Conservation (phyloP, 2,888 invertebrate species). For the Diarsia mendica region DNA sequence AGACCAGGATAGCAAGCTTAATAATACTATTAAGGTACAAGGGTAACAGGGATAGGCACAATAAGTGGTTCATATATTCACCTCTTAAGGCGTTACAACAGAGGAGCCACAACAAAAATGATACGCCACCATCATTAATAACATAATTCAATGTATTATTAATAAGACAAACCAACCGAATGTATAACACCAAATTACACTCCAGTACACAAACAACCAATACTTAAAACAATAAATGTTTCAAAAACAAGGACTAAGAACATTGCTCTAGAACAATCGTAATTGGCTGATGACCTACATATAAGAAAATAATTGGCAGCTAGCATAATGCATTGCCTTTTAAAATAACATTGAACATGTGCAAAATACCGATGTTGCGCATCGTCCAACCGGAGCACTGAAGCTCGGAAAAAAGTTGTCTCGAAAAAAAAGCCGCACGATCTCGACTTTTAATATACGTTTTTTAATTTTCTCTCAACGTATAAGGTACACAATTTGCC, state of each 20-base stretch:
- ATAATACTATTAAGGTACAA: neutral
- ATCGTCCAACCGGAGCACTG: slow-evolving; percentile 34
- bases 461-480: slow-evolving; percentile 62
- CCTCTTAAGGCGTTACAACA: neutral
- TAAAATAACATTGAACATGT: slow-evolving; percentile 69
- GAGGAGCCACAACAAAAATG: slow-evolving; percentile 10
- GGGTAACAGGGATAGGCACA: neutral
- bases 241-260: slow-evolving; percentile 32
- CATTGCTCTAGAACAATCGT: slow-evolving; percentile 37
- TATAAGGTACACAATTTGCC: slow-evolving; percentile 71
- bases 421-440: slow-evolving; percentile 48
- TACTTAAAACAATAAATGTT: slow-evolving; percentile 30
- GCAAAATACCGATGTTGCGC: slow-evolving; percentile 70
- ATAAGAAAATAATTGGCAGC: slow-evolving; percentile 63
- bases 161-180: slow-evolving; percentile 36
- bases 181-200: slow-evolving; percentile 34
- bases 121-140: slow-evolving; percentile 10
- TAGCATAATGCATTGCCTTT: slow-evolving; percentile 68
- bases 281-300: slow-evolving; percentile 63
- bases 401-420: slow-evolving; percentile 51
- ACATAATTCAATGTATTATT: slow-evolving; percentile 34
- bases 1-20: neutral
- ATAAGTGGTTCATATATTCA: neutral
- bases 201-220: slow-evolving; percentile 3
- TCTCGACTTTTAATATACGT: slow-evolving; percentile 45